Conservation (phyloP, 2,797 vertebrate genomes). For the Buphagus erythrorhynchus region DNA sequence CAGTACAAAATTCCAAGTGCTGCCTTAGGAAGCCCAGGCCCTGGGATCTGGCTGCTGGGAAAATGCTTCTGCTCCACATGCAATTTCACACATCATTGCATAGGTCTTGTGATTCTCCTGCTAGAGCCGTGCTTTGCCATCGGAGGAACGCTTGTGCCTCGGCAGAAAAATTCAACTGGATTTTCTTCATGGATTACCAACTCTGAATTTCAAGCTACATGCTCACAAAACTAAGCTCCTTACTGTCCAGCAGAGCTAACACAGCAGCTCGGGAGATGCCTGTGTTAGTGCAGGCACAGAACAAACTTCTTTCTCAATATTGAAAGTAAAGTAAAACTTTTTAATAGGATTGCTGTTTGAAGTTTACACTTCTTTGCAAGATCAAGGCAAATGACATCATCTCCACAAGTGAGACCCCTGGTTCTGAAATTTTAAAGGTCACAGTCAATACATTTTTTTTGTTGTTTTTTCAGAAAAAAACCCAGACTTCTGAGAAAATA, state of each 20-base stretch:
- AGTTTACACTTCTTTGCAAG: conserved; percentile 29
- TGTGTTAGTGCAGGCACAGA: not conserved
- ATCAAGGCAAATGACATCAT: conserved; percentile 62
- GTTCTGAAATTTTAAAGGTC: conserved; percentile 56
- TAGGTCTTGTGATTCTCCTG: conserved; percentile 33
- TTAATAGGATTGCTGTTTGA: conserved; percentile 59
- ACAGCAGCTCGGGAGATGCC: not conserved
- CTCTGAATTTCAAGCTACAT: conserved; percentile 35
- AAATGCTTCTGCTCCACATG: conserved; percentile 31
- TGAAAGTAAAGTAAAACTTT: conserved; percentile 53
- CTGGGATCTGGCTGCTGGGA: not conserved
- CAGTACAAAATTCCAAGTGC: not conserved
- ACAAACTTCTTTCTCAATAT: not conserved
- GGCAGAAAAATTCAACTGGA: not conserved
- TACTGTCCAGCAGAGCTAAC: not conserved
- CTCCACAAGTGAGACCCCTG: conserved; percentile 23
- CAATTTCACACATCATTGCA: conserved; percentile 31
- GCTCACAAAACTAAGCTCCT: not conserved
- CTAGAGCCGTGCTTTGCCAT: not conserved
- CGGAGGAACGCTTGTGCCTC: not conserved
- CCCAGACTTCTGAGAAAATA: conserved; percentile 36
- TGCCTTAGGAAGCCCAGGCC: not conserved
- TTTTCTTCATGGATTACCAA: conserved; percentile 3
- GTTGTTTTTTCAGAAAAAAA: not conserved
- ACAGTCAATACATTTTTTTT: not conserved